Percentiles rank a stretch among this genome's conserved stretches.
phyloP scores from a whole-genome alignment of 2,888 invertebrate genomes.

The Eristalis pertinax region DNA sequence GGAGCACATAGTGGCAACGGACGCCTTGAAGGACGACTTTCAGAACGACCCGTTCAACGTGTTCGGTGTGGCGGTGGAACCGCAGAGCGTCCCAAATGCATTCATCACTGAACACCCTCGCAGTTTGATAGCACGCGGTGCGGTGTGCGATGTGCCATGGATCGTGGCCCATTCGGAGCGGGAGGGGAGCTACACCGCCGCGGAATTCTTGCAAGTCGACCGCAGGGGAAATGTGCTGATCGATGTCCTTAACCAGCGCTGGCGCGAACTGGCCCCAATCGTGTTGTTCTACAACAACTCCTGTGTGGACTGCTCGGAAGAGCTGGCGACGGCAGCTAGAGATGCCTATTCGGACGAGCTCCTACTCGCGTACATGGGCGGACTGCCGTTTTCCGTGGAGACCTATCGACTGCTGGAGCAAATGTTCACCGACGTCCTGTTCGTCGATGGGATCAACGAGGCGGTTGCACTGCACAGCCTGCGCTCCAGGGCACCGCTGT shows the following conservation, averaged over 20 bases:
- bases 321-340: slow-evolving; percentile 86
- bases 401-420: slow-evolving; percentile 80
- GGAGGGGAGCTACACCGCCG: slow-evolving; percentile 88
- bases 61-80: slow-evolving; percentile 87
- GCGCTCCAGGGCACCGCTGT: slow-evolving; percentile 84
- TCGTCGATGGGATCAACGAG: slow-evolving; percentile 84
- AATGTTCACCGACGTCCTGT: slow-evolving; percentile 86
- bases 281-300: slow-evolving; percentile 83
- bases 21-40: slow-evolving; percentile 75
- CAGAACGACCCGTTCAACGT: slow-evolving; percentile 86
- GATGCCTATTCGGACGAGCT: slow-evolving; percentile 80
- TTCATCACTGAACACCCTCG: slow-evolving; percentile 86
- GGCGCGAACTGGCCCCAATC: slow-evolving; percentile 82
- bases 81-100: slow-evolving; percentile 81
- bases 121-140: slow-evolving; percentile 83
- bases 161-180: slow-evolving; percentile 85
- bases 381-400: slow-evolving; percentile 79
- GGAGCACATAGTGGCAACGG: not conserved
- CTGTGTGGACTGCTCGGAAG: slow-evolving; percentile 86
- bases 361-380: slow-evolving; percentile 73
- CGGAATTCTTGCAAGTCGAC: slow-evolving; percentile 79
- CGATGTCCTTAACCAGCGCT: slow-evolving; percentile 83
- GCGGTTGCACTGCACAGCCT: slow-evolving; percentile 84
- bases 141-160: slow-evolving; percentile 85
- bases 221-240: slow-evolving; percentile 80